Percentiles rank a stretch among this genome's conserved stretches.
Conservation (phyloP, 2,113 vertebrate species). For the Ictalurus furcatus region DNA sequence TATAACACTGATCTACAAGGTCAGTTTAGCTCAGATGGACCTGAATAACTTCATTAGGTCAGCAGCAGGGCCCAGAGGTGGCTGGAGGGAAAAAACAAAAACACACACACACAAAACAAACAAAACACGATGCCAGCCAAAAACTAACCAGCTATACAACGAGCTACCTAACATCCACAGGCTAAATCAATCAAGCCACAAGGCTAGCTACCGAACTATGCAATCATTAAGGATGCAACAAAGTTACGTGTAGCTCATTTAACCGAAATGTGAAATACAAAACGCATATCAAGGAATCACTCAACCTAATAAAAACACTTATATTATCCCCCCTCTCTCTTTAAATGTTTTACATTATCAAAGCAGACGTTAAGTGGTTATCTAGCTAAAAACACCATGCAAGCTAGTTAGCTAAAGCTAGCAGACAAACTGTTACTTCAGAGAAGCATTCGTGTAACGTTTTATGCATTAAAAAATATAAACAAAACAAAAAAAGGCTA, state of each 20-base stretch:
- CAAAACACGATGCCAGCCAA: constrained; percentile 9
- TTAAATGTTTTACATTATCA: neutral
- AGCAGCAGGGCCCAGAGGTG: neutral
- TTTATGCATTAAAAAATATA: too few relatives aligned
- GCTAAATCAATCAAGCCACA: constrained; percentile 15
- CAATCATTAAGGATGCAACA: neutral
- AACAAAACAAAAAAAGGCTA: too few relatives aligned
- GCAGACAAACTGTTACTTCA: constrained; percentile 4
- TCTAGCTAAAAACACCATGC: constrained; percentile 14
- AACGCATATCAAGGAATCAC: neutral
- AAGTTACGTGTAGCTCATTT: constrained; percentile 10
- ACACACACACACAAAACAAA: neutral
- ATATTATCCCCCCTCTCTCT: neutral
- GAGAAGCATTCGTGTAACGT: neutral
- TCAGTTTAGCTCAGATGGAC: neutral
- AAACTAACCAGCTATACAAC: neutral
- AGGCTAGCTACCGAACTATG: constrained; percentile 16
- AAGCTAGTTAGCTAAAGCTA: constrained; percentile 2
- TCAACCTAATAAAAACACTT: neutral
- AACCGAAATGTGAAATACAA: neutral
- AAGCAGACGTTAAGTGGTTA: neutral
- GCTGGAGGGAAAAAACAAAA: neutral
- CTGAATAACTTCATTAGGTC: constrained; percentile 3
- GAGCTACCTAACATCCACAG: neutral
- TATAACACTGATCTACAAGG: neutral